These are phyloP conservation scores for Trichomycterus rosablanca DNA, from an alignment of 2,113 vertebrate species.

Conservation along the genomic window DNA sequence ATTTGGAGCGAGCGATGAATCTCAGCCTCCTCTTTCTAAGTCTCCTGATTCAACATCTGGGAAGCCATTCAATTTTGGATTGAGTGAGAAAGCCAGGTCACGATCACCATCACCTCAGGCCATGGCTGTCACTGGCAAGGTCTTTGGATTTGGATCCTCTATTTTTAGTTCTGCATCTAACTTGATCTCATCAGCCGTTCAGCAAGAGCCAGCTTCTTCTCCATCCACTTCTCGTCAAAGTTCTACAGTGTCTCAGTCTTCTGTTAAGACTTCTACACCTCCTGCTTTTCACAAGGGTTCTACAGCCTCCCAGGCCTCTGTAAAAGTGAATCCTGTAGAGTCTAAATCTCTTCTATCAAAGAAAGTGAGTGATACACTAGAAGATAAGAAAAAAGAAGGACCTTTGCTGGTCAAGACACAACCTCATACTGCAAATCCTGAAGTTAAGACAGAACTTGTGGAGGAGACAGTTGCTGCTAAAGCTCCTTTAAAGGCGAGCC, in stretches of 20 bases:
- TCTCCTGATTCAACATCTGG: constrained; percentile 74
- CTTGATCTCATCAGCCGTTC: constrained; percentile 59
- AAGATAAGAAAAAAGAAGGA: constrained; percentile 39
- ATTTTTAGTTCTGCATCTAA: constrained; percentile 66
- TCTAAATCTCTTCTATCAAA: constrained; percentile 43
- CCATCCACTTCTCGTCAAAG: constrained; percentile 59
- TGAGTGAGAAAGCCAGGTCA: constrained; percentile 50
- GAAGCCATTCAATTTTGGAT: constrained; percentile 73
- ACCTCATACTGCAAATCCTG: constrained; percentile 37
- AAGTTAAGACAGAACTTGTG: constrained; percentile 34
- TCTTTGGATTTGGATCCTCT: constrained; percentile 65
- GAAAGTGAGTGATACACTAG: constrained; percentile 44
- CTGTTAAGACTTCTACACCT: constrained; percentile 54
- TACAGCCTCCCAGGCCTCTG: constrained; percentile 4
- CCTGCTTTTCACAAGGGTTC: constrained; percentile 42
- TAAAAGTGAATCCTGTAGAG: constrained; percentile 18
- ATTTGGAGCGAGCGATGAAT: constrained; percentile 75
- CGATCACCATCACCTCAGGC: constrained; percentile 54
- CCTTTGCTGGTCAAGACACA: constrained; percentile 50
- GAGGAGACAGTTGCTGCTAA: constrained; percentile 39
- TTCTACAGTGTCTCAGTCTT: constrained; percentile 39
- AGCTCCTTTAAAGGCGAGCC: constrained; percentile 34
- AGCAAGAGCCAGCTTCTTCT: constrained; percentile 58
- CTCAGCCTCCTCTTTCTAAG: constrained; percentile 73
- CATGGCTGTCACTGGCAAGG: constrained; percentile 61